These are phyloP conservation scores for Tarsius wallacei DNA, from an alignment of 2,797 vertebrate genomes.

Conservation along the genomic window DNA sequence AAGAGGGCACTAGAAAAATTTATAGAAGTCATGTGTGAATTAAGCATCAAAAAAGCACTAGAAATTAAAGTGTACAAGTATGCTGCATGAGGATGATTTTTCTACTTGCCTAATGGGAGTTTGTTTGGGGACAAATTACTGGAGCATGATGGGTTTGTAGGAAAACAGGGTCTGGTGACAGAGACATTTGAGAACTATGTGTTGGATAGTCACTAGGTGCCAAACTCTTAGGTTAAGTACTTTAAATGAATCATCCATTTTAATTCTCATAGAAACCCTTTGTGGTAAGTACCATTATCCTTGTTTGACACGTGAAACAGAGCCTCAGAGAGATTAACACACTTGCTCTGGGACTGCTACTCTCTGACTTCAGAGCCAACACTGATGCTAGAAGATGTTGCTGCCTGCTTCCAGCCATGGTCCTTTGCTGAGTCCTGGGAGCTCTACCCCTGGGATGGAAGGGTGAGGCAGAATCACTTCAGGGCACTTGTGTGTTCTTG, in stretches of 20 bases:
- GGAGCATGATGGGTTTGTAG: neutral
- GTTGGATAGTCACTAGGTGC: neutral
- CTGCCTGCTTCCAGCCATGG: rapidly evolving
- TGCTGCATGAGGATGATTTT: neutral
- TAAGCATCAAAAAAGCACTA: neutral
- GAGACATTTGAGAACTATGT: neutral
- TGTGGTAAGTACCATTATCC: neutral
- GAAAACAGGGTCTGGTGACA: neutral
- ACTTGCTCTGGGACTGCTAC: neutral
- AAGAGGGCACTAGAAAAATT: neutral
- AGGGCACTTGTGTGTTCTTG: rapidly evolving
- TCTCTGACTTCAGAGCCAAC: neutral
- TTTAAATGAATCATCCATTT: constrained; percentile 2
- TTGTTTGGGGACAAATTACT: neutral
- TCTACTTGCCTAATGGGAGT: neutral
- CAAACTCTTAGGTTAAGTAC: neutral
- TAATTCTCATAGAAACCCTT: neutral
- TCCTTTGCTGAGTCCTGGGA: neutral
- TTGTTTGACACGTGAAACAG: neutral
- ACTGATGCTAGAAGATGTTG: rapidly evolving
- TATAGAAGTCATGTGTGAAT: neutral
- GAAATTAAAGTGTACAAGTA: neutral
- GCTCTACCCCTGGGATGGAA: neutral
- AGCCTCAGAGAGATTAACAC: neutral
- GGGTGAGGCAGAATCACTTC: neutral